Conservation (phyloP, 2,113 vertebrate genomes). For the Oncorhynchus mykiss region DNA sequence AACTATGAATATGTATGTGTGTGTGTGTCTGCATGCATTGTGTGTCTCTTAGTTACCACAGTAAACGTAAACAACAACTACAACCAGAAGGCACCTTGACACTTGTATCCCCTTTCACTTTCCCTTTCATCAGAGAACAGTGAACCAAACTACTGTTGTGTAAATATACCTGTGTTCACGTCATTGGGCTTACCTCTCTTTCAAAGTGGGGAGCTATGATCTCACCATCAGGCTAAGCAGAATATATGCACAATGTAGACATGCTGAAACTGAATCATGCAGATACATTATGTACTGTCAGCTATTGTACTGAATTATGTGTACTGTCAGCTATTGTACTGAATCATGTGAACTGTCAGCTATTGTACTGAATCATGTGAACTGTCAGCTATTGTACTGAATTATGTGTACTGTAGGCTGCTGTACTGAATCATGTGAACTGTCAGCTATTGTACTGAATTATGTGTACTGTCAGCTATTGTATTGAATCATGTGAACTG, state of each 20-base stretch:
- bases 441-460: too few species aligned
- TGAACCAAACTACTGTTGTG: not conserved
- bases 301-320: too few species aligned
- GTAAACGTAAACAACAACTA: not conserved
- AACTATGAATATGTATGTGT: not conserved
- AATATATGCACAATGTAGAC: not conserved
- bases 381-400: too few species aligned
- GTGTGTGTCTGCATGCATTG: not conserved
- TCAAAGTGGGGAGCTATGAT: not conserved
- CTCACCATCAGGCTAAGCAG: not conserved
- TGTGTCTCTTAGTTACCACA: slow-evolving; percentile 21
- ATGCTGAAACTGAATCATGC: not conserved
- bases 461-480: too few species aligned
- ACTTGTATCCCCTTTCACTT: too few species aligned
- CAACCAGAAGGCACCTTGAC: slow-evolving; percentile 15
- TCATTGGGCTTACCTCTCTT: not conserved
- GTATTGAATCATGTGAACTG: too few species aligned
- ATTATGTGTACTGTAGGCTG: too few species aligned
- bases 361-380: too few species aligned
- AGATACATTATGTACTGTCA: not conserved
- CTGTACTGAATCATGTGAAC: too few species aligned
- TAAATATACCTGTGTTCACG: slow-evolving; percentile 26
- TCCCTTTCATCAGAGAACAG: too few species aligned
- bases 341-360: too few species aligned
- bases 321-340: too few species aligned